Conservation (phyloP, 1,140 invertebrate genomes). For the Dendrolimus kikuchii region DNA sequence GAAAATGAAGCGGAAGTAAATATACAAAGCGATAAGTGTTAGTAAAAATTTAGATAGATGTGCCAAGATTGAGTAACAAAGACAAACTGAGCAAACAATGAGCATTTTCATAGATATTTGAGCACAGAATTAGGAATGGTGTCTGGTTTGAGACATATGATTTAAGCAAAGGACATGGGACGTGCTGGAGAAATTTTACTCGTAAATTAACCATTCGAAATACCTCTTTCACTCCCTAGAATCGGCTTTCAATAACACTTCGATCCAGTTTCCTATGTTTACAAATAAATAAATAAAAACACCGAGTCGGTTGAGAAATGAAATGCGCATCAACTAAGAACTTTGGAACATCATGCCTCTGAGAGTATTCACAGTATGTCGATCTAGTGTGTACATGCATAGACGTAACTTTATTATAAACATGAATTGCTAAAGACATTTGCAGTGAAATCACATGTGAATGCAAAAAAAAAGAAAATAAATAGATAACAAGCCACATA, state of each 20-base stretch:
- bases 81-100: no score
- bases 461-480: constrained; percentile 63
- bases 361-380: constrained; percentile 21
- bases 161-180: no score
- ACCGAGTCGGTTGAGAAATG: constrained; percentile 35
- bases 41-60: constrained; percentile 8
- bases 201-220: no score
- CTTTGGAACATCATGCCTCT: constrained; percentile 27
- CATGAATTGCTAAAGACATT: constrained; percentile 59
- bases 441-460: constrained; percentile 72
- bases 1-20: constrained; percentile 56
- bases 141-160: no score
- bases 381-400: constrained; percentile 46
- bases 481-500: constrained; percentile 63
- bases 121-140: no score
- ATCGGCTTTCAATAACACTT: no score
- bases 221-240: no score
- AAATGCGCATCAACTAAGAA: constrained; percentile 60
- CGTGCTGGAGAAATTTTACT: no score
- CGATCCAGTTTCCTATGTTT: no score
- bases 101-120: no score
- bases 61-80: background rate
- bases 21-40: constrained; percentile 32
- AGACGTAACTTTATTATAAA: constrained; percentile 28
- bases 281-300: background rate